A percentile compares a stretch with the other conserved stretches of the same genome.
Conservation (phyloP, 2,113 vertebrate species). For the Thunnus maccoyii region DNA sequence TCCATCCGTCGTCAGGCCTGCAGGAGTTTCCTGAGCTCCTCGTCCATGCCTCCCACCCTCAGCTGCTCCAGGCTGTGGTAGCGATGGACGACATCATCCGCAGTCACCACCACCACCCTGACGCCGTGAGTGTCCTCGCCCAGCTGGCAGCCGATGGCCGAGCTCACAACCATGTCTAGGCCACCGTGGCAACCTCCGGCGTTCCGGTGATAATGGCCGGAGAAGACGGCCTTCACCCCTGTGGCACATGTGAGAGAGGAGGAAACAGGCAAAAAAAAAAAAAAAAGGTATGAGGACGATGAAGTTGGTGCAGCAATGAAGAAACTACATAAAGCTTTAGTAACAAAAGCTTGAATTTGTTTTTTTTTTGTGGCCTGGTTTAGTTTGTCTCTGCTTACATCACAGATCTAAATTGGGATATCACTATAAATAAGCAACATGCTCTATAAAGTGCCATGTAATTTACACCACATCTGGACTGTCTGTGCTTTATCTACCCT, state of each 20-base stretch:
- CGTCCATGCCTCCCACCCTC: constrained; percentile 81
- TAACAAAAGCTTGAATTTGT: neutral
- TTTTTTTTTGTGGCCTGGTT: neutral
- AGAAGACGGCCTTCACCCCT: constrained; percentile 95
- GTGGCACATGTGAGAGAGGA: constrained; percentile 17
- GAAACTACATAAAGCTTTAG: neutral
- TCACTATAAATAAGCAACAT: constrained; percentile 16
- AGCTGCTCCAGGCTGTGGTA: constrained; percentile 92
- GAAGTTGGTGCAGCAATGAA: neutral
- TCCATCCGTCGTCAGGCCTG: constrained; percentile 57
- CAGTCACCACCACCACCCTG: constrained; percentile 92
- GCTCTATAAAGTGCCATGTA: neutral
- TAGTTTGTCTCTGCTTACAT: neutral
- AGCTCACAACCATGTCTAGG: constrained; percentile 96
- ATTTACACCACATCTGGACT: constrained; percentile 23
- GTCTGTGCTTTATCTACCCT: neutral
- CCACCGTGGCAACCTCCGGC: constrained; percentile 89
- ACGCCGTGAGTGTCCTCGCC: constrained; percentile 91
- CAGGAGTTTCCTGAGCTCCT: constrained; percentile 87
- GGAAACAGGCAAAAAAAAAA: constrained; percentile 6
- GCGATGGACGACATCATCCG: constrained; percentile 86
- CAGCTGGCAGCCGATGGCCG: constrained; percentile 96
- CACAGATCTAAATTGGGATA: neutral
- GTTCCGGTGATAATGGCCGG: constrained; percentile 95
- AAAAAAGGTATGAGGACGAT: neutral